Base-by-base conservation (phyloP, 2,113 vertebrate species). In the Scomber scombrus region DNA sequence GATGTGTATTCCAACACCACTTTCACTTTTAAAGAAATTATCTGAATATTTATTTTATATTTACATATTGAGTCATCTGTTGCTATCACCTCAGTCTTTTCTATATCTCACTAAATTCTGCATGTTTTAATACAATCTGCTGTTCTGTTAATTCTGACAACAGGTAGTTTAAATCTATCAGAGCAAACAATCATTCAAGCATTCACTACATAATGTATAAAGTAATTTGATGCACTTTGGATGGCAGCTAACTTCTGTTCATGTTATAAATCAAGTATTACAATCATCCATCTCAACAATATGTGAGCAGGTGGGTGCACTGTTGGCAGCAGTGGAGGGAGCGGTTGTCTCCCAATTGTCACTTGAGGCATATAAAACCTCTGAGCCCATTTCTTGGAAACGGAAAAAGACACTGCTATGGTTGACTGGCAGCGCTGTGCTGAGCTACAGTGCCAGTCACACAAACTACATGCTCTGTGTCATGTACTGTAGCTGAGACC, bases 261-360 rank as follows among this genome's bases (percentile, higher is more conserved):
- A 3, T 54, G 11, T 49, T 47, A 61, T 23, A n/a, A 34, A 51
- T 63, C 19, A 60, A 26, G 21, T 18, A 34, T 64, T 63, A 21
- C 46, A 63, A 63, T 45, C 57, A 58, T 65, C 60, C 43, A 50
- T 21, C 6, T 12, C 3, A 51, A 64, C 5, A 47, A 3, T 19
- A 52, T 63, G 51, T 18, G 69, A 82, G 71, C 73, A 85, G 84
- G 81, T 84, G 78, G 78, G 11, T 1, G 11, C 52, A 50, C 70
- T 67, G 61, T 31, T 60, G 45, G 34, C 55, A 61, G 23, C 12
- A 21, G 64, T 57, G 58, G 56, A 84, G 72, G 57, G 71, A 82
- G 40, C 81, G 67, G 75, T 72, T 82, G 84, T 66, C 31, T 76
- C 54, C 16, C 46, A 3, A 12, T 78, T 49, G 5, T 58, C 72